Evolutionary conservation across 2,113 vertebrate species (phyloP), one percentile per base, ranked within the genome.

Genomic region (Notothenia rossii): DNA sequence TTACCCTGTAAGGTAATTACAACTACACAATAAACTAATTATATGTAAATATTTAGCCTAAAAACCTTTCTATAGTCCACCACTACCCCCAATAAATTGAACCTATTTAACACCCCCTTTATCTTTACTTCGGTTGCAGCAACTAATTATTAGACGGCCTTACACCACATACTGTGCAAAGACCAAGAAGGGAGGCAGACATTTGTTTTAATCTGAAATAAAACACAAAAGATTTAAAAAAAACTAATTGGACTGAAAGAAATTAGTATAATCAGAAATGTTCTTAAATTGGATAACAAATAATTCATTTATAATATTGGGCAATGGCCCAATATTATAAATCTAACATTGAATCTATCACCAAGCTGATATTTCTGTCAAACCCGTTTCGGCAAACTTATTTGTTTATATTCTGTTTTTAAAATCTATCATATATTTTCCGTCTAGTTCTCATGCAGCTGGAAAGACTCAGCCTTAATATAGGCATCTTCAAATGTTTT

Each of bases 401-500:
- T 36, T 15, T 11, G 17, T 22, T 49, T 40, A 12, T 58, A 9
- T 46, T 36, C 6, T 13, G 3, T 12, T 48, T 49, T 43, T 46
- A 3, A 29, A 29, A 29, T 29, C 29, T 4, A 29, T 29, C 29
- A 29, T 29, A 29, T 29, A 29, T 29, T 29, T 29, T 29, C 29
- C 29, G 29, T 29, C 29, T 4, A 29, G 29, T 29, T 20, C 18
- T 8, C 48, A 49, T 1, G 15, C 22, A 8, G 33, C 64, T 50
- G 62, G 18, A 36, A 61, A 46, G 4, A 33, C 43, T 25, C 22
- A 48, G 17, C 13, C 50, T 49, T 43, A 11, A 67, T 7, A 53
- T 12, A 72, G 20, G 4, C 71, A 12, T 45, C 48, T 66, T 36
- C 10, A 62, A 58, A 58, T 18, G 29, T 75, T 78, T 49, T 15